Evolutionary conservation across 2,888 invertebrate species (phyloP).

Genomic region (Autographa pulchrina): DNA sequence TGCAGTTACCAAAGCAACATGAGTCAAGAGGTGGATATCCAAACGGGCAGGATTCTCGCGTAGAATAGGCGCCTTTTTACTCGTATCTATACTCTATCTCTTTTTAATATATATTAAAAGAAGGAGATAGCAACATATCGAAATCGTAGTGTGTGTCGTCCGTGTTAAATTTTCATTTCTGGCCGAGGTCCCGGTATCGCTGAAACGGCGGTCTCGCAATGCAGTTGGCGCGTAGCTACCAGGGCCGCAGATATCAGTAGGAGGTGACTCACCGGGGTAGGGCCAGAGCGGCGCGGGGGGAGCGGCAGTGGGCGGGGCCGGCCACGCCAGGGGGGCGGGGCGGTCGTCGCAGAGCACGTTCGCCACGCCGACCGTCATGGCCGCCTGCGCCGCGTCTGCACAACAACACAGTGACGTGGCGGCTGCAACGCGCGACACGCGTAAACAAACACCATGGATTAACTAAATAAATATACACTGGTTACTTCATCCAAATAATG

Average conservation of each 20-base stretch:
- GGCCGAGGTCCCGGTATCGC: conserved; percentile 62
- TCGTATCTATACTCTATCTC: conserved; percentile 53
- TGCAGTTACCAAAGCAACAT: conserved; percentile 84
- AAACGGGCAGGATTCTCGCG: conserved; percentile 64
- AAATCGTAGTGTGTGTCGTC: conserved; percentile 21
- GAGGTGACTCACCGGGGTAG: conserved; percentile 92
- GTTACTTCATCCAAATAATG: background rate
- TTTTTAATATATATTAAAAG: conserved; percentile 35
- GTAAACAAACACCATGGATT: conserved; percentile 48
- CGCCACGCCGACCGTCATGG: conserved; percentile 91
- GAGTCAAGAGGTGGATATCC: conserved; percentile 74
- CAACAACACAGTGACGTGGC: conserved; percentile 82
- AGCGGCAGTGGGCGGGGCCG: conserved; percentile 87
- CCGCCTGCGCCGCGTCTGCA: conserved; percentile 91
- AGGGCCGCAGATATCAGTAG: conserved; percentile 80
- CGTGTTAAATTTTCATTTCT: conserved; percentile 53
- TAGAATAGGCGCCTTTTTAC: conserved; percentile 63
- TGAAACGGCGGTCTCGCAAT: conserved; percentile 84
- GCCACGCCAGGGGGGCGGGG: conserved; percentile 89
- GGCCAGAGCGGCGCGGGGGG: conserved; percentile 94
- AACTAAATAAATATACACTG: conserved; percentile 18
- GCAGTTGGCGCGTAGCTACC: conserved; percentile 89
- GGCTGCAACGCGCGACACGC: conserved; percentile 70
- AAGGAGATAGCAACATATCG: conserved; percentile 37
- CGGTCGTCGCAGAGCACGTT: conserved; percentile 91